Evolutionary conservation across 2,113 vertebrate species (phyloP), one percentile per base, ranked within the genome.

Genomic region (Scolopax mira): DNA sequence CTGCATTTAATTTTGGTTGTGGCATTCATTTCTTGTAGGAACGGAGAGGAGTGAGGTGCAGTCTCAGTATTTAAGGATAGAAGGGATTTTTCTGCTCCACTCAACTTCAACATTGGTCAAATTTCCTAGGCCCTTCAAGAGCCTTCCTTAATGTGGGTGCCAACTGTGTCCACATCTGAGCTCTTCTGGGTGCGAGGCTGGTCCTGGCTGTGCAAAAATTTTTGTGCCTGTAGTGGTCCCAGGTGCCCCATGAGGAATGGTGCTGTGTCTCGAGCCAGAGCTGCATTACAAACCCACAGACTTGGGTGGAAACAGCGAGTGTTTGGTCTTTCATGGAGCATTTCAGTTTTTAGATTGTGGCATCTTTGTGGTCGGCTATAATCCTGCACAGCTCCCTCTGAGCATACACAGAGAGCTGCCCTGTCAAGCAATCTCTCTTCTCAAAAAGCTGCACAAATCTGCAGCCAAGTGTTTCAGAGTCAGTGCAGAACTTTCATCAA

Each of bases 291-390:
- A 41, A 73, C 21, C 33, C 37, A 1, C 4, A 21, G 58, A 48
- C 71, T 0, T 1, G 3, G 61, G 52, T 44, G 73, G 21, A 74
- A 60, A 35, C 23, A 64, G 49, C 0, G 1, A 52, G 8, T 14
- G 22, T 30, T 60, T 80, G 31, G 11, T 57, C 64, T 69, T 65
- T 73, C 61, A 41, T 7, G 10, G 21, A 3, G 33, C 30, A 35
- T 51, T 92, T 78, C n/a, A 51, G 23, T 9, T 62, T 78, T 46
- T 1, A 46, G 28, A 18, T 39, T 89, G 62, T 55, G 70, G 69
- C n/a, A 41, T 46, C 73, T 74, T 27, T 49, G 51, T 70, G 19
- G 22, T 80, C 1, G 0, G 19, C 37, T 71, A 4, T n/a, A 27
- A 14, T 16, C 0, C 0, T 57, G 27, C 58, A 27, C 42, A 33